A percentile compares a stretch with the other conserved stretches of the same genome.
Conservation (phyloP, 1,140 invertebrate genomes). For the Colletes latitarsis region DNA sequence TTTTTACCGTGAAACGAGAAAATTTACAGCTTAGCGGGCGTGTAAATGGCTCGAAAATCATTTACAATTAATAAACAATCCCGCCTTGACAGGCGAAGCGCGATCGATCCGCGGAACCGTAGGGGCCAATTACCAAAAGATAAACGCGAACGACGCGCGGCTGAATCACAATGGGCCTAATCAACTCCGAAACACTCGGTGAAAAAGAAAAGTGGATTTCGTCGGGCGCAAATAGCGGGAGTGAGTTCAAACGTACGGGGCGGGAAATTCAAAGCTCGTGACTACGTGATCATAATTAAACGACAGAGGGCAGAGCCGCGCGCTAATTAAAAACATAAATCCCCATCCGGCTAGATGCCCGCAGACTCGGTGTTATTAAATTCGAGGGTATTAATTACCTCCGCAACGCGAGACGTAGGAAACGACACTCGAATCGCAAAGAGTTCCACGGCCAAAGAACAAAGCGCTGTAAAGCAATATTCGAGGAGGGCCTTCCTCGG, state of each 20-base stretch:
- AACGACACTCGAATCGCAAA: conserved; percentile 59
- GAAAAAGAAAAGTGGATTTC: conserved; percentile 20
- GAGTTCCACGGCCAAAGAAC: conserved; percentile 51
- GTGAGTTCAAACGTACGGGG: conserved; percentile 5
- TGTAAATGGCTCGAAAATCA: neutral
- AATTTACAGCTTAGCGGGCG: neutral
- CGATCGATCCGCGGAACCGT: neutral
- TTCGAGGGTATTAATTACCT: conserved; percentile 63
- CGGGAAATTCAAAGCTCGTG: conserved; percentile 18
- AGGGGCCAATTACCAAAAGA: conserved; percentile 11
- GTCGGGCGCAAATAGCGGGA: neutral
- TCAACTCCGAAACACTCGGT: conserved; percentile 15
- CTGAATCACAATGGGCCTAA: conserved; percentile 4
- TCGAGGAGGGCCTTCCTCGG: conserved; percentile 15
- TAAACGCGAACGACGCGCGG: neutral
- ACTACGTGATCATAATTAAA: conserved; percentile 39
- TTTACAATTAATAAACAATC: conserved; percentile 14
- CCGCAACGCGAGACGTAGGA: conserved; percentile 49
- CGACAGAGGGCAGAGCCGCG: conserved; percentile 15
- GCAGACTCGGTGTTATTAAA: conserved; percentile 58
- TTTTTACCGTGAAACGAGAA: neutral
- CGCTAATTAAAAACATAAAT: conserved; percentile 63
- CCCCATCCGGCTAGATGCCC: conserved; percentile 33
- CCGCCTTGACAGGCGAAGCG: no score
- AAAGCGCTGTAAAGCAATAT: conserved; percentile 57